These are phyloP conservation scores for Nesoenas mayeri DNA, from an alignment of 2,113 vertebrate species.

Conservation along the genomic window DNA sequence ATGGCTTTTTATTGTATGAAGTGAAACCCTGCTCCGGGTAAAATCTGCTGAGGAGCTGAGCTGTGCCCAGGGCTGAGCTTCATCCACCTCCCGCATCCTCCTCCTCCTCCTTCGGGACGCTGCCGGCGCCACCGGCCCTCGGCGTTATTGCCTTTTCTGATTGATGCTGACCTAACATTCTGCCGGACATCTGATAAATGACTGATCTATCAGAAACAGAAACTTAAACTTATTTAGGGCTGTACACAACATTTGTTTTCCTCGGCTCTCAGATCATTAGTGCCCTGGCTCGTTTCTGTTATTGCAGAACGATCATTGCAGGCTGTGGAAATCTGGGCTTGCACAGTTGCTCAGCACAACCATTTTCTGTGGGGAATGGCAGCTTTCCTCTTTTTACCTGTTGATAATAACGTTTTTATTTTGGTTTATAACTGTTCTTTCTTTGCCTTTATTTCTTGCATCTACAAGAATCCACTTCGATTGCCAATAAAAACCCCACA, in stretches of 20 bases:
- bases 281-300: not conserved
- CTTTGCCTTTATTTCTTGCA: not conserved
- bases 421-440: not conserved
- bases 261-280: not conserved
- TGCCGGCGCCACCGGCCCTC: not conserved
- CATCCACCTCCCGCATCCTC: not conserved
- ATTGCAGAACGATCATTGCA: not conserved
- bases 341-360: not conserved
- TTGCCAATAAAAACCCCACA: not conserved
- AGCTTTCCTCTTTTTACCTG: not conserved
- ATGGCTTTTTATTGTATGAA: too few species aligned
- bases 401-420: not conserved
- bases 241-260: not conserved
- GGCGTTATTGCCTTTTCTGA: not conserved
- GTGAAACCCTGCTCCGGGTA: not conserved
- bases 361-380: not conserved
- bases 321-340: not conserved
- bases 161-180: not conserved
- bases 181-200: not conserved
- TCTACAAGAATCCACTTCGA: not conserved
- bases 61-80: not conserved
- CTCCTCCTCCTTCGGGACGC: rapidly evolving
- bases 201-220: not conserved
- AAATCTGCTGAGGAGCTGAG: too few species aligned
- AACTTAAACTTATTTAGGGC: not conserved